Evolutionary conservation across 2,888 invertebrate species (phyloP), one percentile per base, ranked within the genome.

Genomic region (Willowsia nigromaculata): DNA sequence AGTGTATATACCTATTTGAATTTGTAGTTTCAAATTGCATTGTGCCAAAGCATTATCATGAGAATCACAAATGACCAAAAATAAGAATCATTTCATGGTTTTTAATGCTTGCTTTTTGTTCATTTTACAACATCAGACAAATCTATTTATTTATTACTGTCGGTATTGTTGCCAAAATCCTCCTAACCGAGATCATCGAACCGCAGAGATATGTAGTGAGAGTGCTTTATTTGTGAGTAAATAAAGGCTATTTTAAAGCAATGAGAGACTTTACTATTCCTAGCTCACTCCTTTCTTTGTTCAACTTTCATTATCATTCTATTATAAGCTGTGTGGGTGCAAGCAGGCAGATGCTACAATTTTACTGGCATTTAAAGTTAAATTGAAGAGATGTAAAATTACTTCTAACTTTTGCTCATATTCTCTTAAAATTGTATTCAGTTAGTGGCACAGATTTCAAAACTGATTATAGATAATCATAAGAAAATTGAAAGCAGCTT

Each of bases 101-200:
- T n/a, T 47, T 30, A 30, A 1, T 71, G 13, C 13, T 11, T 13
- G 4, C 13, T 47, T 62, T 59, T 78, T 30, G 76, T 47, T 43
- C n/a, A 22, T 59, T 78, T 85, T 43, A 11, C 25, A 59, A 62
- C 76, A 85, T 85, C 33, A 56, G 47, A 85, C 47, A 25, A 74
- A 85, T 78, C 62, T 65, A 65, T 85, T 85, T 78, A 78, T 43
- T 43, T 43, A 43, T 53, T 30, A 74, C 37, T 40, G 43, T 27
- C 53, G 53, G 71, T 9, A 65, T 68, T 53, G 80, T 80, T 86
- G 86, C 86, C 86, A 86, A 68, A 80, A 86, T 53, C 78, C 86
- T 86, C 68, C 86, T 86, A 86, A 86, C 86, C 86, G 86, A 80
- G 86, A 86, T 86, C 86, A 86, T 65, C 86, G 86, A 80, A 86